phyloP scores from a whole-genome alignment of 2,888 invertebrate species.

The Drosophila paramelanica region DNA sequence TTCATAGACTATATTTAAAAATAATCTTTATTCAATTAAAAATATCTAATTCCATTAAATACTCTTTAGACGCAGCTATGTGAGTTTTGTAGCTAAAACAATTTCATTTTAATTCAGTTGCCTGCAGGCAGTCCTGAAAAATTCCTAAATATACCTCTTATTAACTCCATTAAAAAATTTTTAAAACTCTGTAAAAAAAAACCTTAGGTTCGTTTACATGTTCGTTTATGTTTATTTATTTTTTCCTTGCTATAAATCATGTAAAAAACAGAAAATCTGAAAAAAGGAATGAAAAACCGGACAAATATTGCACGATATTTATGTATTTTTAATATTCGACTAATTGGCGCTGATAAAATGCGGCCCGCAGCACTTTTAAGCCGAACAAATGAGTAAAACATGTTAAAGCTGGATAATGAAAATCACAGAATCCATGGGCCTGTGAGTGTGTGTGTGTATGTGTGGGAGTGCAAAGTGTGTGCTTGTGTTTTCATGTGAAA shows the following conservation, averaged over 20 bases:
- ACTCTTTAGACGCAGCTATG: not conserved
- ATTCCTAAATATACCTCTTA: slow-evolving; percentile 6
- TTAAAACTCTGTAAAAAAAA: slow-evolving; percentile 3
- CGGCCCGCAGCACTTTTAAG: slow-evolving; percentile 41
- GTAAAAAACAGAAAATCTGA: slow-evolving; percentile 15
- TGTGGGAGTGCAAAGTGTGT: slow-evolving; percentile 1
- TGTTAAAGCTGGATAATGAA: slow-evolving; percentile 67
- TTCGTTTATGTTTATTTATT: slow-evolving; percentile 2
- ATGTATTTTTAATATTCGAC: slow-evolving; percentile 76
- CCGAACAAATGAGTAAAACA: slow-evolving; percentile 56
- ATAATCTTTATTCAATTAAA: not conserved
- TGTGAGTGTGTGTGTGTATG: not conserved
- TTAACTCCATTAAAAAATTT: slow-evolving; percentile 9
- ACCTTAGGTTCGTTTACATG: not conserved
- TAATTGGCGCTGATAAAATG: slow-evolving; percentile 73
- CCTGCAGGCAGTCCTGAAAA: not conserved
- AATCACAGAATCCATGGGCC: slow-evolving; percentile 39
- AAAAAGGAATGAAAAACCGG: slow-evolving; percentile 25
- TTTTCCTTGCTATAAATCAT: not conserved
- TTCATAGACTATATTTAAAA: not conserved
- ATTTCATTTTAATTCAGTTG: not conserved
- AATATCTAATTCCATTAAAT: not conserved
- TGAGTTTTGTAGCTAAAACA: not conserved
- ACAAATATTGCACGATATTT: slow-evolving; percentile 51
- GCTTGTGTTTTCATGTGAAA: slow-evolving; percentile 12